These are phyloP conservation scores for Amazona finschi DNA, from an alignment of 2,797 vertebrate species.

Conservation along the genomic window DNA sequence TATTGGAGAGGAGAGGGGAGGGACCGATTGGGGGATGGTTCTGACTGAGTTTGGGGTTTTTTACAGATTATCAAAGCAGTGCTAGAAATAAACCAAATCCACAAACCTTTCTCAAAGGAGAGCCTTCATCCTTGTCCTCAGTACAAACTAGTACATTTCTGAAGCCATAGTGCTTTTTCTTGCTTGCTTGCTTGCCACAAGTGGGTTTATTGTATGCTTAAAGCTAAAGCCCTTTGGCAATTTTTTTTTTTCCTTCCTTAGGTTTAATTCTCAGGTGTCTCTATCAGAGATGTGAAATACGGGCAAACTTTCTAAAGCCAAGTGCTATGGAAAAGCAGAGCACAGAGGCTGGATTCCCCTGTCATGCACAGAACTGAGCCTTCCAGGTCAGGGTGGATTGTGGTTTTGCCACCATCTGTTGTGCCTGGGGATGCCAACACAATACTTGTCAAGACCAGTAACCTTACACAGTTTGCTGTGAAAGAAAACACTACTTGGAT, in stretches of 20 bases:
- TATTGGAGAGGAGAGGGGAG: neutral
- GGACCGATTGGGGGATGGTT: neutral
- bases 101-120: neutral
- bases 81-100: neutral
- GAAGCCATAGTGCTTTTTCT: neutral
- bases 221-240: neutral
- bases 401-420: constrained; percentile 41
- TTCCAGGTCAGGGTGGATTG: neutral
- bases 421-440: neutral
- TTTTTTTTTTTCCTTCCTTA: neutral
- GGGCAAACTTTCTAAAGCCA: neutral
- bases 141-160: neutral
- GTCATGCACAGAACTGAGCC: neutral
- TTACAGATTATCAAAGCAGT: neutral
- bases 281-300: neutral
- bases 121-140: neutral
- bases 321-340: neutral
- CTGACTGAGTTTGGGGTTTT: neutral
- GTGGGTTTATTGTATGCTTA: neutral
- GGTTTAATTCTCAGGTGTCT: neutral
- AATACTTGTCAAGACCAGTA: neutral
- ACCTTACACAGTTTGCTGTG: neutral
- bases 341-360: neutral
- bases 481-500: neutral
- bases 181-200: neutral